Base-by-base conservation (phyloP, 2,888 invertebrate genomes). In the Diogma glabrata region DNA sequence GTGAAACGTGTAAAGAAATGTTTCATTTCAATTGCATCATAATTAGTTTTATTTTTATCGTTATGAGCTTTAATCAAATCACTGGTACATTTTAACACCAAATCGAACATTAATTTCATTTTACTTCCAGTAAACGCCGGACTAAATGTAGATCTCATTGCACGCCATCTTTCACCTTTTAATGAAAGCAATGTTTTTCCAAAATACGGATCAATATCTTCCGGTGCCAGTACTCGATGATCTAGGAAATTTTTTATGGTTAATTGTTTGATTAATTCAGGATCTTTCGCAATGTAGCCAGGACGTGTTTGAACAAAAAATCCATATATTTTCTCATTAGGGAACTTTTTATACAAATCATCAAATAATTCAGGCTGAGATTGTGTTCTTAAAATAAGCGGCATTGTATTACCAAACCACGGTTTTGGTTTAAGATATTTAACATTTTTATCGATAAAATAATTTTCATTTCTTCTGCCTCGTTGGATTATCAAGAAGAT, bases 51-150 rank as follows among this genome's bases (percentile, higher is more conserved):
- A n/a, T n/a, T n/a, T n/a, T n/a, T n/a, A n/a, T n/a, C n/a, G n/a
- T n/a, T n/a, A n/a, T n/a, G n/a, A n/a, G n/a, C n/a, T 3, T 36
- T 14, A 16, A 36, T 14, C 16, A 14, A 14, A 4, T 36, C 36
- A 14, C 16, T 36, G 3, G 14, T 7, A 16, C 52, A 53, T 17
- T 54, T 26, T 1, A 43, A 17, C 1, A 56, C 50, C 24, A 54
- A 51, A n/a, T 48, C 51, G 40, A 51, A 52, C 64, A 73, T 72
- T 47, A 71, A 66, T 4, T 64, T 63, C 36, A 72, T 71, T 60
- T 71, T 72, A 16, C 71, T 69, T 54, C 71, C 70, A 26, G 72
- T 72, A 59, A 72, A 72, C 0, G 69, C 70, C 12, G 72, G 72
- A 51, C 71, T 70, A 16, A 67, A 52, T 12, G 63, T 62, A 6